A percentile compares a stretch with the other conserved stretches of the same genome.
Conservation (phyloP, 2,797 vertebrate genomes). For the Ctenochaetus hawaiiensis region DNA sequence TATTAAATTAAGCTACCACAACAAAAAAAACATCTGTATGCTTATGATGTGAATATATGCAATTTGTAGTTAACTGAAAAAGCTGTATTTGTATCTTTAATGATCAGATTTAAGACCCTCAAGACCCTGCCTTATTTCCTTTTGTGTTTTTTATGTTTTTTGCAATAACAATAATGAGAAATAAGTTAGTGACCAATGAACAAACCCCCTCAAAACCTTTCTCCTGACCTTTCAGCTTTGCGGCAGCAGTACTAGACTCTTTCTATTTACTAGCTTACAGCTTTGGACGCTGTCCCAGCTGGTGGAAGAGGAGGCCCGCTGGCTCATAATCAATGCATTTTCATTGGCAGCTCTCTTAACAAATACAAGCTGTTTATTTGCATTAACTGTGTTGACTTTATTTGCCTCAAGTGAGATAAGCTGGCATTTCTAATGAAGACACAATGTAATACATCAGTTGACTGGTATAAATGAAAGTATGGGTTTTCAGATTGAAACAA, state of each 20-base stretch:
- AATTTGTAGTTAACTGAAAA: background rate
- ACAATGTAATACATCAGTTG: background rate
- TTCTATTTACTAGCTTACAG: background rate
- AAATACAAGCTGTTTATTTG: constrained; percentile 9
- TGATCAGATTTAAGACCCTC: background rate
- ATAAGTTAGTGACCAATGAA: background rate
- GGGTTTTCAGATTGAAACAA: background rate
- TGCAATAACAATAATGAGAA: background rate
- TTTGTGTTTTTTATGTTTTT: background rate
- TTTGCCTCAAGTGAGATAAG: background rate
- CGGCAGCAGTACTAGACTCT: constrained; percentile 3
- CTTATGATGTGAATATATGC: background rate
- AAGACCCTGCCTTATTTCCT: background rate
- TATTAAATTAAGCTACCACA: background rate
- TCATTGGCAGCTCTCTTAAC: constrained; percentile 16
- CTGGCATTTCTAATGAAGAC: background rate
- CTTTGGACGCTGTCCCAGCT: constrained; percentile 8
- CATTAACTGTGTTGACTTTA: background rate
- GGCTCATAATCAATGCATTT: constrained; percentile 23
- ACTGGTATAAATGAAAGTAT: background rate
- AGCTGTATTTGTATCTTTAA: background rate
- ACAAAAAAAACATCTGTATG: background rate
- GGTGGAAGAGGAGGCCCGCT: constrained; percentile 7
- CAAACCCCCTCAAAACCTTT: background rate
- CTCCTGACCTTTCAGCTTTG: background rate